phyloP scores from a whole-genome alignment of 2,113 vertebrate genomes.

The Noctilio leporinus region DNA sequence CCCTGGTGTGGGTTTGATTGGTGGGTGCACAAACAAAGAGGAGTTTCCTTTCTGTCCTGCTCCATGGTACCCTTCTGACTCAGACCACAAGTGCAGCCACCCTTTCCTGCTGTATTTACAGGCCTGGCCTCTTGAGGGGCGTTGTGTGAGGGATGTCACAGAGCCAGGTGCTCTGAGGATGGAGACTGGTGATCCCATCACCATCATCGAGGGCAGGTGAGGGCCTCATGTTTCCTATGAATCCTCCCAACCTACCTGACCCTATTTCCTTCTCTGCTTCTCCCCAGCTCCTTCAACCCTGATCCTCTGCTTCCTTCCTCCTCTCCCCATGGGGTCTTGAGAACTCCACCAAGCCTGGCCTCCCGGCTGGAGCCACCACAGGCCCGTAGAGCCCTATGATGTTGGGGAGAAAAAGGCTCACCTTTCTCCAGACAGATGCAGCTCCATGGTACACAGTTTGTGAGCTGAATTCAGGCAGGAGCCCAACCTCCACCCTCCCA shows the following conservation, averaged over 20 bases:
- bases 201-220: conserved; percentile 82
- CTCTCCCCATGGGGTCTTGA: not conserved
- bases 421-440: not conserved
- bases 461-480: not conserved
- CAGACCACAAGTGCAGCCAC: not conserved
- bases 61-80: not conserved
- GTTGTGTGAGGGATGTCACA: conserved; percentile 77
- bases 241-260: not conserved
- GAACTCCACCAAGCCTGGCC: not conserved
- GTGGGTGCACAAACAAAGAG: not conserved
- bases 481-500: not conserved
- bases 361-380: not conserved
- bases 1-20: not conserved
- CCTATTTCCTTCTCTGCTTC: not conserved
- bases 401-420: not conserved
- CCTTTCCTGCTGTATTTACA: conserved; percentile 53
- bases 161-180: conserved; percentile 84
- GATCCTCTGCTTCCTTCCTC: not conserved
- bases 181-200: conserved; percentile 81
- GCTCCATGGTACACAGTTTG: not conserved
- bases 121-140: conserved; percentile 84
- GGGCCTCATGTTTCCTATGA: not conserved
- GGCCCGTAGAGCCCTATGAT: not conserved
- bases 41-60: not conserved
- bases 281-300: not conserved